Base-by-base conservation (phyloP, 2,113 vertebrate genomes). In the Leptobrachium leishanense region DNA sequence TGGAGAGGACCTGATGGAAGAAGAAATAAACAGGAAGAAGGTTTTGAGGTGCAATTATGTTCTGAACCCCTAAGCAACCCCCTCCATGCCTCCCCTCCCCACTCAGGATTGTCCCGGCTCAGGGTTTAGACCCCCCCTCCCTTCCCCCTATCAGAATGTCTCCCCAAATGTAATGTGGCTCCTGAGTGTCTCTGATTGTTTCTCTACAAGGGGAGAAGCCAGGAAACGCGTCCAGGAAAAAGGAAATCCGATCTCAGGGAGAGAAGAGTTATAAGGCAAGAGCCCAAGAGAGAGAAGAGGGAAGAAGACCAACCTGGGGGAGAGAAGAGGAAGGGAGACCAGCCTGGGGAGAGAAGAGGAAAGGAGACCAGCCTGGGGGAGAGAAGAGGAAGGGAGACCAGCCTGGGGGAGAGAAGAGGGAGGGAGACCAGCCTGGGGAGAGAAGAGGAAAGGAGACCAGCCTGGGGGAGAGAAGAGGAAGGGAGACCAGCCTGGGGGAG, bases 161-260 rank as follows among this genome's bases (percentile, higher is more conserved):
- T 5, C 11, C 55, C 13, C 6, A 15, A 1, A 59, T 59, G 55
- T 59, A 59, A 59, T 13, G 13, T 59, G 1, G 10, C 55, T 43
- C 72, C 74, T 50, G 4, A 50, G 46, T 50, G 46, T 50, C 46
- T 50, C 46, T 50, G 46, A 5, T 8, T 50, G 8, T 4, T 50
- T 50, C 55, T 54, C 20, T 72, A 69, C 41, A 72, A 42, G 62
- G 62, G 62, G 69, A 75, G 89, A 88, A 94, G 91, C 92, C 96
- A 98, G 97, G 97, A 98, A 99, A 95, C 95, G 97, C 95, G 96
- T 98, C 92, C 97, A 99, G 97, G 97, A 99, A 99, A 96, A 95
- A 97, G 96, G 97, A 99, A 96, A 98, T 99, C 97, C 96, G 96
- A 94, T 95, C 95, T 96, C 95, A 91, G 95, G 92, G 87, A 89